Conservation (phyloP, 1,140 invertebrate species). For the Eufriesea mexicana region DNA sequence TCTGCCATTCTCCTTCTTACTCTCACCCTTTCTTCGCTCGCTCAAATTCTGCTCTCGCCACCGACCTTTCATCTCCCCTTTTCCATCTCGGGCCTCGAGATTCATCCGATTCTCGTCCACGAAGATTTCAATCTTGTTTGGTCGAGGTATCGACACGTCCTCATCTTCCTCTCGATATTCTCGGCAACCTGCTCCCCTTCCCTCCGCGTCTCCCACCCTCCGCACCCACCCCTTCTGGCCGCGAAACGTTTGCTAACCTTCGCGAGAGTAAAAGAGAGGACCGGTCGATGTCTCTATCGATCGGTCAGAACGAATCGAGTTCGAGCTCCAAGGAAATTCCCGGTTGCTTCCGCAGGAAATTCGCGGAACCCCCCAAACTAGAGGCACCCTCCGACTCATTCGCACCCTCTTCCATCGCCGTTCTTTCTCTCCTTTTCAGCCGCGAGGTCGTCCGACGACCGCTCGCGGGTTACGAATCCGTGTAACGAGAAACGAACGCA, state of each 20-base stretch:
- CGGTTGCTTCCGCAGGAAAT: constrained; percentile 67
- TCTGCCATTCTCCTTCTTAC: constrained; percentile 9
- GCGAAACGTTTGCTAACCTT: constrained; percentile 52
- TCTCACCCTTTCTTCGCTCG: constrained; percentile 33
- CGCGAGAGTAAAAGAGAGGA: constrained; percentile 41
- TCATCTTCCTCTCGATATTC: constrained; percentile 61
- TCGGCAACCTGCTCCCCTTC: constrained; percentile 43
- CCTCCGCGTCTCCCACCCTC: background rate
- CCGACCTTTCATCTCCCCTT: constrained; percentile 65
- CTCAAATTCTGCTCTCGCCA: constrained; percentile 30
- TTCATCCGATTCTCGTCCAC: constrained; percentile 72
- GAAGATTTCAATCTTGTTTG: constrained; percentile 77
- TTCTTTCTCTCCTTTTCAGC: background rate
- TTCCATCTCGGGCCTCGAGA: constrained; percentile 60
- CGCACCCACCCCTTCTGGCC: constrained; percentile 27
- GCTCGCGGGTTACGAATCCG: background rate
- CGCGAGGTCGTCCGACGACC: background rate
- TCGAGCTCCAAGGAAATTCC: constrained; percentile 50
- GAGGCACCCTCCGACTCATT: background rate
- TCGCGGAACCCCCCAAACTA: constrained; percentile 48
- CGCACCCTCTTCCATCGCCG: background rate
- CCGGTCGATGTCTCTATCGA: constrained; percentile 55
- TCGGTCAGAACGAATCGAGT: constrained; percentile 46
- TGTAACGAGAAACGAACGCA: background rate
- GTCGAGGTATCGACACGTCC: constrained; percentile 68